These are phyloP conservation scores for Colaptes auratus DNA, from an alignment of 2,113 vertebrate species.

Conservation along the genomic window DNA sequence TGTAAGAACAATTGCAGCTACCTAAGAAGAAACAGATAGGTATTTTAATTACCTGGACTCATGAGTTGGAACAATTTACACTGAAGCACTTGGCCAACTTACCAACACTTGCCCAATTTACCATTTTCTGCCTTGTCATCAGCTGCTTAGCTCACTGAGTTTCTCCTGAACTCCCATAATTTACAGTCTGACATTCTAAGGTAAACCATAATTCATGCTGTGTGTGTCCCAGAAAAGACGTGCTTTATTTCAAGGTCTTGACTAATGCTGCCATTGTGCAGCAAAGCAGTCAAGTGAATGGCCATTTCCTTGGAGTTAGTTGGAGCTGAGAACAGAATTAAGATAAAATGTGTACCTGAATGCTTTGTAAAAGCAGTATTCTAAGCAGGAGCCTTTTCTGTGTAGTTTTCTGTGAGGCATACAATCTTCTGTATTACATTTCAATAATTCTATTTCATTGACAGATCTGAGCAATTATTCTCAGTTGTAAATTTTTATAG, in stretches of 20 bases:
- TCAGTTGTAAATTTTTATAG: not conserved
- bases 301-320: not conserved
- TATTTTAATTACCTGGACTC: constrained; percentile 15
- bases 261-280: not conserved
- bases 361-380: not conserved
- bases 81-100: not conserved
- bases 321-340: not conserved
- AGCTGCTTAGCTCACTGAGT: not conserved
- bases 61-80: not conserved
- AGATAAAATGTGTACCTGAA: not conserved
- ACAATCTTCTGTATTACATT: not conserved
- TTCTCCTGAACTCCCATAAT: not conserved
- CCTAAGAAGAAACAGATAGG: not conserved
- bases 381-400: not conserved
- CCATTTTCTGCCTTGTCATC: not conserved
- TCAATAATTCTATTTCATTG: not conserved
- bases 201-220: not conserved
- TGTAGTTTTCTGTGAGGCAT: not conserved
- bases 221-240: not conserved
- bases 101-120: not conserved
- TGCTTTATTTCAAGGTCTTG: not conserved
- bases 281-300: not conserved
- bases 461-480: not conserved
- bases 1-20: not conserved
- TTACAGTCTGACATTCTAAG: not conserved